These are phyloP conservation scores for Ara ararauna DNA, from an alignment of 2,797 vertebrate species.

Conservation along the genomic window DNA sequence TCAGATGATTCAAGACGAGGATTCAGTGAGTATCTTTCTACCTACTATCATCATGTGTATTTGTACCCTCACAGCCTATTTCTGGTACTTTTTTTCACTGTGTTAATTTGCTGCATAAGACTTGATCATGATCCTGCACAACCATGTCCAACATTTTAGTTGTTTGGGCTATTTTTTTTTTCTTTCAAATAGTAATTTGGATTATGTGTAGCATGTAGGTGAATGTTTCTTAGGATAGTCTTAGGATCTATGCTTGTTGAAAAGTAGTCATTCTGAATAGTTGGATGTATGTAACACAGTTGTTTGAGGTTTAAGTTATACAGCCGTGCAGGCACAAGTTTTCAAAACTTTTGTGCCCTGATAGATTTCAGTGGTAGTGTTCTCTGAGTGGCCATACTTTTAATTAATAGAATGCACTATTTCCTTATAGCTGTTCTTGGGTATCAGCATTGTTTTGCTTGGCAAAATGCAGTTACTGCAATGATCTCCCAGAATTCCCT, in stretches of 20 bases:
- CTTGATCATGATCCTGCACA: neutral
- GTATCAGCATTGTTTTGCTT: neutral
- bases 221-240: neutral
- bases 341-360: neutral
- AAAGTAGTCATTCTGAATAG: neutral
- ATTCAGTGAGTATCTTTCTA: slow-evolving; percentile 88
- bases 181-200: neutral
- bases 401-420: neutral
- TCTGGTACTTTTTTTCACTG: neutral
- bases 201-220: neutral
- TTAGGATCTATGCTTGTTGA: neutral
- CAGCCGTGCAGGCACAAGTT: neutral
- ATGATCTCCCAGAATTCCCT: neutral
- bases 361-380: neutral
- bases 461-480: neutral
- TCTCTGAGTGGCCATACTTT: neutral
- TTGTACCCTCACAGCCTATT: neutral
- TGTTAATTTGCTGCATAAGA: neutral
- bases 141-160: neutral
- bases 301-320: neutral
- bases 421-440: neutral
- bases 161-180: neutral
- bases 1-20: slow-evolving; percentile 98
- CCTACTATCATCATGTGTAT: neutral
- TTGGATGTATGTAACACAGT: neutral